Evolutionary conservation across 1,140 invertebrate genomes (phyloP).

Genomic region (Cotesia glomerata): DNA sequence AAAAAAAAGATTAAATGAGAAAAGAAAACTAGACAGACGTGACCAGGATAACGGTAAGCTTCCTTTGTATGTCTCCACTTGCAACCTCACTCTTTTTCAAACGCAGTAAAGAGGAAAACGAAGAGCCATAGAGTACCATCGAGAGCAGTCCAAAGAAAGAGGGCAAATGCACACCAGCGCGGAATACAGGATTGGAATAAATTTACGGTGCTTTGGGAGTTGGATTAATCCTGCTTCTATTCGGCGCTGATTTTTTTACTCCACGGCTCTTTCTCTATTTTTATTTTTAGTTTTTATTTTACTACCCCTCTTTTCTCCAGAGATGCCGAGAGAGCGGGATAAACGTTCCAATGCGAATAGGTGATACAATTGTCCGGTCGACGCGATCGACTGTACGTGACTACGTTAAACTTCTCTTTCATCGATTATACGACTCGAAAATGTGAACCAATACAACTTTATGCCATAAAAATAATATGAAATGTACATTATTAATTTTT

Average conservation of each 20-base stretch:
- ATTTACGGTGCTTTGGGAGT: conserved; percentile 28
- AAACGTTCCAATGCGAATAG: conserved; percentile 7
- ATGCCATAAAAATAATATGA: not conserved
- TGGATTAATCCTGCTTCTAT: conserved; percentile 31
- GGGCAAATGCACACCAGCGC: conserved; percentile 20
- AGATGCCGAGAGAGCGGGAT: conserved; percentile 2
- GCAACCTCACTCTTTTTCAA: conserved; percentile 14
- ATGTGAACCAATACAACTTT: not conserved
- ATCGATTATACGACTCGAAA: not conserved
- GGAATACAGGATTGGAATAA: conserved; percentile 34
- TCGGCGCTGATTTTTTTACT: conserved; percentile 18
- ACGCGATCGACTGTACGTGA: conserved; percentile 22
- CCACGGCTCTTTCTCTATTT: not conserved
- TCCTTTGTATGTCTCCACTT: conserved; percentile 30
- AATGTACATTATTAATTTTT: not conserved
- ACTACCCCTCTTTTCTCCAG: not conserved
- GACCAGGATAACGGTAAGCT: conserved; percentile 33
- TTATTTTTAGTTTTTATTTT: not conserved
- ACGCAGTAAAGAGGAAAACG: not conserved
- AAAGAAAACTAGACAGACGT: conserved; percentile 32
- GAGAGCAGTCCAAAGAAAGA: not conserved
- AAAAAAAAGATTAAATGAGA: not conserved
- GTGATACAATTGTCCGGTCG: conserved; percentile 21
- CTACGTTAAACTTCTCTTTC: not conserved
- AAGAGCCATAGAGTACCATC: not conserved